phyloP scores from a whole-genome alignment of 2,797 vertebrate genomes.

The Acanthopagrus latus region DNA sequence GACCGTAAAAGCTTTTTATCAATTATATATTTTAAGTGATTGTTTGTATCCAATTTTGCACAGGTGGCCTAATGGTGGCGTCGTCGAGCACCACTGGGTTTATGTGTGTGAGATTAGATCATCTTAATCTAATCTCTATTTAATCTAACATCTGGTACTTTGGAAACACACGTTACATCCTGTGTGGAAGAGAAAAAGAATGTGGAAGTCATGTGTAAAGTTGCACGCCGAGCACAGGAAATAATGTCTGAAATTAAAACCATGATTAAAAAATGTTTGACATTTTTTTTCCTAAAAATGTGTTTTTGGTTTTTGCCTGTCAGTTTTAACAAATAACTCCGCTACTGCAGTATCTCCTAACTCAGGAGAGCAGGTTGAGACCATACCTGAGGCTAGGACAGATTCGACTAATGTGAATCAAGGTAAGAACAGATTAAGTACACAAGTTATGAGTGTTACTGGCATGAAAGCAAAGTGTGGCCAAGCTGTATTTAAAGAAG shows the following conservation, averaged over 20 bases:
- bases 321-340: not conserved
- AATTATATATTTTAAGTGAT: too few species aligned
- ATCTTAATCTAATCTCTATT: too few species aligned
- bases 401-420: accelerated
- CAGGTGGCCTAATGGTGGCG: too few species aligned
- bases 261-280: too few species aligned
- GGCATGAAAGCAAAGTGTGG: not conserved
- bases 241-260: not conserved
- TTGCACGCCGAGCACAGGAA: not conserved
- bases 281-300: not conserved
- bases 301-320: not conserved
- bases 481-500: not conserved
- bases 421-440: slow-evolving; percentile 7
- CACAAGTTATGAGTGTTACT: not conserved
- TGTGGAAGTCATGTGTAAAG: too few species aligned
- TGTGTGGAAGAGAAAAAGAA: too few species aligned
- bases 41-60: too few species aligned
- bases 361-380: accelerated
- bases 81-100: too few species aligned
- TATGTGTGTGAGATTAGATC: too few species aligned
- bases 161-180: too few species aligned
- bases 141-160: too few species aligned
- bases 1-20: too few species aligned
- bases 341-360: accelerated
- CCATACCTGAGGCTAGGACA: not conserved